Evolutionary conservation across 92 coral and sea anemone genomes (phyloP), one percentile per base, ranked within the genome.

Genomic region (Siderastrea radians): DNA sequence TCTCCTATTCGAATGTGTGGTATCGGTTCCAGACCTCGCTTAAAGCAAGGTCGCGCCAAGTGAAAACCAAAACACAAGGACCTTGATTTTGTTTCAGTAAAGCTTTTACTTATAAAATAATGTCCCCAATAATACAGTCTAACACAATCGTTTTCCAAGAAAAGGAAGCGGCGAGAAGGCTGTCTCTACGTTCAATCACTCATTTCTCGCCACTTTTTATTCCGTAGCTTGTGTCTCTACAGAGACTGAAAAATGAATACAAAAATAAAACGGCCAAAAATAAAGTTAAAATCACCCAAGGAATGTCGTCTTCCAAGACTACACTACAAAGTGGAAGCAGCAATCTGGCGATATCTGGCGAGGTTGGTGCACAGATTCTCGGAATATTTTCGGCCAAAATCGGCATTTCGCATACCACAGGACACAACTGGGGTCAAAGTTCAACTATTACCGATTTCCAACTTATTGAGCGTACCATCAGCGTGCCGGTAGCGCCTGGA

Each of bases 271-370:
- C 52, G 2, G 85, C 75, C 17, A 64, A 2, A 6, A 16, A 38
- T 13, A 57, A 66, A 59, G 79, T 82, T 0, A 82, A 68, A 16
- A 71, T 82, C 46, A 68, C 86, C 2, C 49, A 82, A 15, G 86
- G 86, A 47, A 82, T 17, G 59, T 6, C 86, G 5, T 82, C 86
- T 4, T 15, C 86, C 70, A 82, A 13, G 57, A 70, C 86, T 15
- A 54, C 79, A 58, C 46, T 69, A 10, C 4, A 8, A 0, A 79
- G 79, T 3, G 86, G 86, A 16, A 70, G 86, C 38, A 46, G 51
- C 54, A 70, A 69, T 26, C 4, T 59, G 1, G 71, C 86, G 5
- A 79, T 82, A 70, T 82, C 86, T 0, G 70, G 19, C 14, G 70
- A 82, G 54, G 58, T 82, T 13, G 86, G 86, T 44, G 57, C 59